Conservation (phyloP, 2,113 vertebrate species). For the Pachycephala philippinensis region DNA sequence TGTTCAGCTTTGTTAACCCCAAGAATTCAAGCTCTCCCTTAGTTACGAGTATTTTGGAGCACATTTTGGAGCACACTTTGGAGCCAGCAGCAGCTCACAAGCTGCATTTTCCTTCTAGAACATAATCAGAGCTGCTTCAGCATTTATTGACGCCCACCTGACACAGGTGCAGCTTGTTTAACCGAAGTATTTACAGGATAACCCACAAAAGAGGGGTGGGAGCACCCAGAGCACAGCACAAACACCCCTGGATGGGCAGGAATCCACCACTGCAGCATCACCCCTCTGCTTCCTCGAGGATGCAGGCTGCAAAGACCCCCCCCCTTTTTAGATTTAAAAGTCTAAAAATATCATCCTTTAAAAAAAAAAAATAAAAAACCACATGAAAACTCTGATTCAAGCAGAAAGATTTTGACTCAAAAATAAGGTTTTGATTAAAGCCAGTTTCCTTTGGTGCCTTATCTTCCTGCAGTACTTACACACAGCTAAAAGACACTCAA, state of each 20-base stretch:
- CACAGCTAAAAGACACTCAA: not conserved
- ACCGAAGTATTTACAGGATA: accelerated
- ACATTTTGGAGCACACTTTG: not conserved
- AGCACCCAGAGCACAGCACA: not conserved
- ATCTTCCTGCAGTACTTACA: not conserved
- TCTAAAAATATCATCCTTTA: not conserved
- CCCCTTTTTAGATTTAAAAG: no score
- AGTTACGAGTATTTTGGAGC: accelerated
- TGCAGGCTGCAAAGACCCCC: not conserved
- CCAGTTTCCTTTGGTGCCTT: not conserved
- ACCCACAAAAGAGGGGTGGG: accelerated
- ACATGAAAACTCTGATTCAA: not conserved
- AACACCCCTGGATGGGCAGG: accelerated
- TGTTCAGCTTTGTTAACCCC: not conserved
- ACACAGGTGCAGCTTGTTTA: accelerated
- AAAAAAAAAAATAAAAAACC: not conserved
- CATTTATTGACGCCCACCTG: not conserved
- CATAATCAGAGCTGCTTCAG: not conserved
- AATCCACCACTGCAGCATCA: not conserved
- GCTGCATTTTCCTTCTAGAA: accelerated
- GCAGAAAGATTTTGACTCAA: not conserved
- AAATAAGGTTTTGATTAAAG: not conserved
- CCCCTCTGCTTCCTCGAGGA: accelerated
- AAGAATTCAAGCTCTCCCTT: not conserved
- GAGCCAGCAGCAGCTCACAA: not conserved